These are phyloP conservation scores for Scaptomyza graminum DNA, from an alignment of 1,140 invertebrate species.

Conservation along the genomic window DNA sequence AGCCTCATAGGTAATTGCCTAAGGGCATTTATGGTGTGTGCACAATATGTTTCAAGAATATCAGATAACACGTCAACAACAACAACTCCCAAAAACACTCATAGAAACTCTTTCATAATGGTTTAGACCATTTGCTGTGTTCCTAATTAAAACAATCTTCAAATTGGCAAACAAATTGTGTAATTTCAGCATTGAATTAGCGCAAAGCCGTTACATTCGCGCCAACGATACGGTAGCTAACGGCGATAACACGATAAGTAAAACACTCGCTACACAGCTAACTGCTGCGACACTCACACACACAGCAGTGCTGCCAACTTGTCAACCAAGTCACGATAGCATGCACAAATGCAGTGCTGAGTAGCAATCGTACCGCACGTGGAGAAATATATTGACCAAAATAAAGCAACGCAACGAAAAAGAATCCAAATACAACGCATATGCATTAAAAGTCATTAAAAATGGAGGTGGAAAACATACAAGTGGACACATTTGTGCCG, in stretches of 20 bases:
- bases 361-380: slow-evolving; percentile 30
- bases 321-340: slow-evolving; percentile 10
- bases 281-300: slow-evolving; percentile 4
- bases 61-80: slow-evolving; percentile 23
- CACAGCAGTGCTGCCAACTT: slow-evolving; percentile 11
- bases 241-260: not conserved
- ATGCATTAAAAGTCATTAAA: not conserved
- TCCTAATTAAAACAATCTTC: too few species aligned
- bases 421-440: not conserved
- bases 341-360: slow-evolving; percentile 10
- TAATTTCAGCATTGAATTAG: too few species aligned
- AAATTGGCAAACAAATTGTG: too few species aligned
- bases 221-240: slow-evolving; percentile 5
- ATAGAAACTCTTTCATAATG: too few species aligned
- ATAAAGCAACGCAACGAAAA: slow-evolving; percentile 20
- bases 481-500: slow-evolving; percentile 85
- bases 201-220: slow-evolving; percentile 6
- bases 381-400: slow-evolving; percentile 23
- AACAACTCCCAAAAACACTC: not conserved
- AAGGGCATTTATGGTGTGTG: slow-evolving; percentile 33
- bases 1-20: not conserved
- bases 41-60: slow-evolving; percentile 36
- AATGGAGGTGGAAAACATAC: slow-evolving; percentile 84
- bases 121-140: too few species aligned
- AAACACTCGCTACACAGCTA: slow-evolving; percentile 6